Conservation (phyloP, 2,888 invertebrate species). For the Chrysomela aeneicollis region DNA sequence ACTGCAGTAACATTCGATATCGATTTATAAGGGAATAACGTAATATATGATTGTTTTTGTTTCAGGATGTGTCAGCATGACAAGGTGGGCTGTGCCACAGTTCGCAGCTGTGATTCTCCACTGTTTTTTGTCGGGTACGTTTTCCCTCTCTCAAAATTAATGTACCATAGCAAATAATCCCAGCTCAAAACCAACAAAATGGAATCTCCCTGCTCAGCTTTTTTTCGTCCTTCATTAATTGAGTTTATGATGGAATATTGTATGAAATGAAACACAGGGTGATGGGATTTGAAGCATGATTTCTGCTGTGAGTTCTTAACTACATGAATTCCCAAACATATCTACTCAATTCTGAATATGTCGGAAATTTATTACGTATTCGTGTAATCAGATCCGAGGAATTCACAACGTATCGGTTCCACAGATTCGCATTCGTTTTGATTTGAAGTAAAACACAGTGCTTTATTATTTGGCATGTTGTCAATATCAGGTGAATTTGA, state of each 20-base stretch:
- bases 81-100: constrained; percentile 58
- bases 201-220: constrained; percentile 18
- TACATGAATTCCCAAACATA: no score
- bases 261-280: not conserved
- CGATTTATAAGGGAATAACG: constrained; percentile 2
- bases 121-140: constrained; percentile 55
- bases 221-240: not conserved
- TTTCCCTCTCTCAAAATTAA: constrained; percentile 55
- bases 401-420: no score
- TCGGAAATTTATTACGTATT: no score
- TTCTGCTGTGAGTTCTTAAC: no score
- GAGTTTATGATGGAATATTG: not conserved
- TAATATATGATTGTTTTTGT: constrained; percentile 47
- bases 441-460: no score
- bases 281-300: not conserved
- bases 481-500: no score
- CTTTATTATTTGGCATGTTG: no score
- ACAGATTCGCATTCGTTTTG: no score
- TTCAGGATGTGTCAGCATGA: constrained; percentile 59
- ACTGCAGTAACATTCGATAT: not conserved
- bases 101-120: constrained; percentile 59
- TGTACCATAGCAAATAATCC: constrained; percentile 49
- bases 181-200: constrained; percentile 43
- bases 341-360: no score
- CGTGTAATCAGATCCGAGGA: no score